Conservation (phyloP, 2,113 vertebrate genomes). For the Tautogolabrus adspersus region DNA sequence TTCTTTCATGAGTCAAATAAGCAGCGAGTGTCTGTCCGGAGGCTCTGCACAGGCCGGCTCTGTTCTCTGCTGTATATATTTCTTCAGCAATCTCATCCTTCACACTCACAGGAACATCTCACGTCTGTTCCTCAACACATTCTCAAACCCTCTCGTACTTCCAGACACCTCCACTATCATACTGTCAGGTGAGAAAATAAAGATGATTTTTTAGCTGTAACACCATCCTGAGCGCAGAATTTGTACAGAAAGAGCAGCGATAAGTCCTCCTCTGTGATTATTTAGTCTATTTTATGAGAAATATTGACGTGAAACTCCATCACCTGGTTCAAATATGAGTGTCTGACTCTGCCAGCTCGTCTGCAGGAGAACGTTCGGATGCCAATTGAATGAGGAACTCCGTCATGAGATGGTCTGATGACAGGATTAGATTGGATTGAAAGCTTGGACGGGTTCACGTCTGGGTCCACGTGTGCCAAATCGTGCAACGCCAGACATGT, state of each 20-base stretch:
- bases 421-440: constrained; percentile 70
- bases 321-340: constrained; percentile 73
- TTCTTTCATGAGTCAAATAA: constrained; percentile 66
- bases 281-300: constrained; percentile 78
- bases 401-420: constrained; percentile 64
- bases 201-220: constrained; percentile 66
- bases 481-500: constrained; percentile 61
- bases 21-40: constrained; percentile 33
- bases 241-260: constrained; percentile 29
- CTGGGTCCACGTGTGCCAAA: constrained; percentile 61
- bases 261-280: constrained; percentile 59
- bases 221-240: constrained; percentile 49
- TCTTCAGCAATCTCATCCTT: constrained; percentile 50
- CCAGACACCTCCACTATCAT: constrained; percentile 52
- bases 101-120: not conserved
- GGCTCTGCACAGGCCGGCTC: constrained; percentile 12
- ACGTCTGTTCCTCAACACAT: constrained; percentile 28
- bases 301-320: constrained; percentile 75
- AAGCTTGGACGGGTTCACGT: constrained; percentile 63
- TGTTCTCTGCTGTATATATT: constrained; percentile 53
- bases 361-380: constrained; percentile 49
- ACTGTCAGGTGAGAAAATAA: constrained; percentile 51
- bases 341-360: constrained; percentile 31
- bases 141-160: constrained; percentile 56
- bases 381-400: constrained; percentile 69